A percentile compares a stretch with the other conserved stretches of the same genome.
These are phyloP conservation scores for Thelaira solivaga DNA, from an alignment of 2,888 invertebrate species.

Conservation along the genomic window DNA sequence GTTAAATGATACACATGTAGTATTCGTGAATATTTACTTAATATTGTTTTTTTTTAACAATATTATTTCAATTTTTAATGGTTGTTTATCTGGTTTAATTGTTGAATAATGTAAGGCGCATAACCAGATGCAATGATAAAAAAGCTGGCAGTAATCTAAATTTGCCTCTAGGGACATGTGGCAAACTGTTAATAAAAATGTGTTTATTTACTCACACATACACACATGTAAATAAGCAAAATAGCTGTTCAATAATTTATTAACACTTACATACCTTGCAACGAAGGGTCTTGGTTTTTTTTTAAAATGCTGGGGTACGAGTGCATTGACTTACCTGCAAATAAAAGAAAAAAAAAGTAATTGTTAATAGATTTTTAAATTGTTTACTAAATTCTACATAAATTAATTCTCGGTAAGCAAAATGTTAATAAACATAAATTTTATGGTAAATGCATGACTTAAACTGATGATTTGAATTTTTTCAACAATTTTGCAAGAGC, in stretches of 20 bases:
- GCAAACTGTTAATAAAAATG: not conserved
- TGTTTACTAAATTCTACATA: not conserved
- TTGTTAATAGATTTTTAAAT: slow-evolving; percentile 15
- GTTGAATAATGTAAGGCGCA: not conserved
- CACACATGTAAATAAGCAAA: not conserved
- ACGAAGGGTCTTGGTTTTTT: not conserved
- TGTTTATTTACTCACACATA: not conserved
- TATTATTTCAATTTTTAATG: no score
- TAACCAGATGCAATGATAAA: not conserved
- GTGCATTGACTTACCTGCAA: slow-evolving; percentile 3
- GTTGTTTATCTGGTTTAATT: not conserved
- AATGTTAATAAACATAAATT: no score
- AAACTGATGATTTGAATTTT: no score
- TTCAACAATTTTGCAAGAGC: no score
- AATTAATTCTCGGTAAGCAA: no score
- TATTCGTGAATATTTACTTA: not conserved
- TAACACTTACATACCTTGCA: slow-evolving; percentile 8
- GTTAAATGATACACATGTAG: slow-evolving; percentile 14
- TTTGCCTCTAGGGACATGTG: not conserved
- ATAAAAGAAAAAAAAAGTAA: not conserved
- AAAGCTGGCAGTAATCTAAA: not conserved
- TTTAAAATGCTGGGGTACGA: not conserved
- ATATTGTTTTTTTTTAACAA: not conserved
- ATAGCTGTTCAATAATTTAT: slow-evolving; percentile 22
- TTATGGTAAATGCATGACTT: no score